phyloP scores from a whole-genome alignment of 2,113 vertebrate species.

The Vidua macroura region DNA sequence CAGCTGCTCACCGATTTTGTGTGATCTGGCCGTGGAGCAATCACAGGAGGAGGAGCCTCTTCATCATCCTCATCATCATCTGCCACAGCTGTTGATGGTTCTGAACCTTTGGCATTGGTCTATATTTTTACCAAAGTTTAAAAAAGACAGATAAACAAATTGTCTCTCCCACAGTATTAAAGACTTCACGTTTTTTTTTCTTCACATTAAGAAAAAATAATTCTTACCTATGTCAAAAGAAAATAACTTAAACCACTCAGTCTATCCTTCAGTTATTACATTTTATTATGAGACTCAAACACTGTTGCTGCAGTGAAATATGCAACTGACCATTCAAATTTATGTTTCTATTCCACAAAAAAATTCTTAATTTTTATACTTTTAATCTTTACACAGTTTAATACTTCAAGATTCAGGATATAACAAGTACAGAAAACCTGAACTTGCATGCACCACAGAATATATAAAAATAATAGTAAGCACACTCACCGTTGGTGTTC shows the following conservation, averaged over 20 bases:
- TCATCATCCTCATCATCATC: conserved; percentile 93
- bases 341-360: not conserved
- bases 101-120: conserved; percentile 87
- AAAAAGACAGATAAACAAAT: not conserved
- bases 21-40: conserved; percentile 92
- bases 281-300: not conserved
- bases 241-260: not conserved
- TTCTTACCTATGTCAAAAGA: not conserved
- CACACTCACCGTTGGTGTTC: conserved; percentile 85
- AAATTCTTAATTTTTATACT: not conserved
- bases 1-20: conserved; percentile 90
- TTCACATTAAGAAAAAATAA: not conserved
- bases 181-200: rapidly evolving
- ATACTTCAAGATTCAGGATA: not conserved
- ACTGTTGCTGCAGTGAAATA: not conserved
- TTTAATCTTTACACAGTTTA: not conserved
- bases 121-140: conserved; percentile 44
- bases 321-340: rapidly evolving
- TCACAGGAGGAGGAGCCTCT: conserved; percentile 86
- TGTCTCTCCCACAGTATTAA: not conserved
- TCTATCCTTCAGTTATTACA: not conserved
- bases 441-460: not conserved
- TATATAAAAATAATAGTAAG: not conserved
- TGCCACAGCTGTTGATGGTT: conserved; percentile 80
- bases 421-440: not conserved